Evolutionary conservation across 2,113 vertebrate genomes (phyloP).

Genomic region (Campylorhamphus procurvoides): DNA sequence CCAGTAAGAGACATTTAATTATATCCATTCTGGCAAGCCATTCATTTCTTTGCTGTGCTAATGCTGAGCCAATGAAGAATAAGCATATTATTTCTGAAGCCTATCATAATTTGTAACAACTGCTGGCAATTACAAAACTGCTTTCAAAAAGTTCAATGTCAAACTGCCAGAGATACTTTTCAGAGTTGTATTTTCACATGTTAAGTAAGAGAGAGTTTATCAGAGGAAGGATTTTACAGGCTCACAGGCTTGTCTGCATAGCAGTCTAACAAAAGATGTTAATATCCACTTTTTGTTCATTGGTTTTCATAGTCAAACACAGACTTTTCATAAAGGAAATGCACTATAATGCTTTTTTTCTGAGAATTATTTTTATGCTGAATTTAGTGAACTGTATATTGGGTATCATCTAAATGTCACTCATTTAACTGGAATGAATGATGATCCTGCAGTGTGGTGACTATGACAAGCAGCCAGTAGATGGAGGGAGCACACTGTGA

Average conservation of each 20-base stretch:
- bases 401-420: background rate
- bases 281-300: background rate
- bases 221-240: background rate
- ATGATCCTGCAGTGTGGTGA: background rate
- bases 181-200: background rate
- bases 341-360: background rate
- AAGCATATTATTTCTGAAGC: background rate
- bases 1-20: constrained; percentile 12
- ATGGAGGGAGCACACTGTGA: background rate
- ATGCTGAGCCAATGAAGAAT: background rate
- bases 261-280: background rate
- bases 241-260: background rate
- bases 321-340: background rate
- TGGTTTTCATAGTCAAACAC: background rate
- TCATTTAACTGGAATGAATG: background rate
- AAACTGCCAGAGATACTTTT: background rate
- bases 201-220: background rate
- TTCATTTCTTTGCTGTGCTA: constrained; percentile 8
- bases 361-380: background rate
- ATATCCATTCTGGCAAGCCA: background rate
- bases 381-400: background rate
- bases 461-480: background rate
- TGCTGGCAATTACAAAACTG: background rate
- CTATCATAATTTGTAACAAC: background rate
- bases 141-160: background rate